Base-by-base conservation (phyloP, 2,888 invertebrate species). In the Syrista parreyssii region DNA sequence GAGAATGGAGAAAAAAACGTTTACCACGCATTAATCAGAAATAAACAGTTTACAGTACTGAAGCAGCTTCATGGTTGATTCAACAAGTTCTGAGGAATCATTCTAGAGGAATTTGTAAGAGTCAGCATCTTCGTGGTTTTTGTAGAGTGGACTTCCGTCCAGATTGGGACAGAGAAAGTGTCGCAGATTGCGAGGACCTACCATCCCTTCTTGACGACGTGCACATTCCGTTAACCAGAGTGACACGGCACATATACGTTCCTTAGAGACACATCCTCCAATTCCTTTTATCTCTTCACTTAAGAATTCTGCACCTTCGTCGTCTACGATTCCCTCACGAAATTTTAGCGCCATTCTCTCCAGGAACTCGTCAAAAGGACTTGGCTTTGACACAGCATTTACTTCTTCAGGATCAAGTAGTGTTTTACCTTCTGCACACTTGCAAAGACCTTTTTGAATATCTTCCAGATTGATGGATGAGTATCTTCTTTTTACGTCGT, bases 111-210 rank as follows among this genome's bases (percentile, higher is more conserved):
- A 23, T 9, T 55, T 23, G 23, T 23, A 55, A 55, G 23, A 55
- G 55, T 55, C 55, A 55, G 55, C 1, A 23, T 55, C 55, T 6
- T 9, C 55, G 2, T 55, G 23, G 55, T 55, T 55, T 55, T 55
- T 55, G 9, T 55, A 55, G 55, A 9, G 55, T 23, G 55, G 55
- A 55, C 23, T 55, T 55, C 89, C 88, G 83, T 95, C 95, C 82
- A 95, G 87, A 0, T 94, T 94, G 1, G 96, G 95, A 79, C 95
- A 95, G 78, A 94, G 91, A 86, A 94, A 95, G 85, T 95, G 95
- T n/a, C 94, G 91, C 30, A 95, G 92, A 85, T 96, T 95, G 80
- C 95, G 93, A 1, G 95, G 95, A 93, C 95, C 95, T 71, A 95
- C 93, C 88, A 94, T 89, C 4, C 94, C 95, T 0, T 93, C 93